A percentile compares a stretch with the other conserved stretches of the same genome.
Evolutionary conservation across 2,113 vertebrate genomes (phyloP).

Genomic region (Phalacrocorax aristotelis): DNA sequence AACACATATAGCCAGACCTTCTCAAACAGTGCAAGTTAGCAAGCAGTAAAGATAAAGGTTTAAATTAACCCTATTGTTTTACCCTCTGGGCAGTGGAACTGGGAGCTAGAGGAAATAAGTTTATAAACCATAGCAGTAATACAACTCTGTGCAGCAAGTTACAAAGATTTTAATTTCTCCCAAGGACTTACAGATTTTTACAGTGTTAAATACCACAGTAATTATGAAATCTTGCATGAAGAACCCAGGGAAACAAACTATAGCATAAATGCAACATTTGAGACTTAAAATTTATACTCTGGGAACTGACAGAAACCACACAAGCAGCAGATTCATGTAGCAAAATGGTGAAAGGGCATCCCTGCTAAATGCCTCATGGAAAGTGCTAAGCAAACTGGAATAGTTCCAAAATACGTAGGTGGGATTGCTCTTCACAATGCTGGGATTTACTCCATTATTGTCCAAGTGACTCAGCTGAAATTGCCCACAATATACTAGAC

Average conservation of each 20-base stretch:
- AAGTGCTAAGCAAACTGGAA: slow-evolving; percentile 34
- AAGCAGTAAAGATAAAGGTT: not conserved
- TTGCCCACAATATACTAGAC: not conserved
- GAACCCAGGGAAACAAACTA: not conserved
- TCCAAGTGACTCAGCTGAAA: slow-evolving; percentile 44
- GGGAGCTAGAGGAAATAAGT: not conserved
- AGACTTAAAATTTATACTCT: not conserved
- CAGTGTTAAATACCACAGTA: not conserved
- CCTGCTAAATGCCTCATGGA: not conserved
- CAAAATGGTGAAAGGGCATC: not conserved
- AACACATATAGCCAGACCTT: not conserved
- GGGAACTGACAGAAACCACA: not conserved
- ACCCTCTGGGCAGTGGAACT: not conserved
- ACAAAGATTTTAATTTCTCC: not conserved
- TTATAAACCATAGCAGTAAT: not conserved
- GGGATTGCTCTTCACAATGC: slow-evolving; percentile 37
- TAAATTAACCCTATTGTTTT: not conserved
- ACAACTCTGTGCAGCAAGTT: not conserved
- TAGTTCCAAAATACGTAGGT: slow-evolving; percentile 36
- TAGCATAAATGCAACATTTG: not conserved
- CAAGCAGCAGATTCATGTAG: not conserved
- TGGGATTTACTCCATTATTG: slow-evolving; percentile 47
- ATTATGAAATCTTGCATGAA: not conserved
- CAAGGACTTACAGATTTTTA: not conserved
- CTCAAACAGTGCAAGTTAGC: not conserved